These are phyloP conservation scores for Cyanoramphus novaezelandiae DNA, from an alignment of 2,113 vertebrate species.

Conservation along the genomic window DNA sequence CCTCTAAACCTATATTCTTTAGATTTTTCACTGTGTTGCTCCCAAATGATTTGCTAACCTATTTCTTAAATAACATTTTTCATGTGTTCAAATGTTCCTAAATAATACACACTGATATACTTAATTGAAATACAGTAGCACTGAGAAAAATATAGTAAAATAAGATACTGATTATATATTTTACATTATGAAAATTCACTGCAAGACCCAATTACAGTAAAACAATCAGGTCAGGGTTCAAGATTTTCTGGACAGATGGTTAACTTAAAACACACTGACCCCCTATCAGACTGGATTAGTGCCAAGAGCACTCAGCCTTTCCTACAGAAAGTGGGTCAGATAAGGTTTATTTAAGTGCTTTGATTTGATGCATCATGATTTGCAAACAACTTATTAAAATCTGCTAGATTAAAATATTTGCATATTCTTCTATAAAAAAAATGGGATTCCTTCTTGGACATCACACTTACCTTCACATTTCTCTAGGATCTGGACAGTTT, in stretches of 20 bases:
- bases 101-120: neutral
- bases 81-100: neutral
- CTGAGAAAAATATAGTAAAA: neutral
- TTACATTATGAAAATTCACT: constrained; percentile 2
- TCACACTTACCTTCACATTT: constrained; percentile 90
- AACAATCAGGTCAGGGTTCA: constrained; percentile 60
- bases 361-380: constrained; percentile 51
- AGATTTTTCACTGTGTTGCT: neutral
- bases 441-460: neutral
- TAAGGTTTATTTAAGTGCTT: constrained; percentile 59
- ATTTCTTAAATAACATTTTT: neutral
- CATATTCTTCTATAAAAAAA: neutral
- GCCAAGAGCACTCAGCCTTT: constrained; percentile 57
- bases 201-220: neutral
- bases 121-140: neutral
- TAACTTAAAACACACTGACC: constrained; percentile 71
- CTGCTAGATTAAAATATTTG: neutral
- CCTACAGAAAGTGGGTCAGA: constrained; percentile 48
- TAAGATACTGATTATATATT: neutral
- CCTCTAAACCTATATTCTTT: neutral
- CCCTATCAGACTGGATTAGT: constrained; percentile 66
- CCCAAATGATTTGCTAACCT: neutral
- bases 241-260: constrained; percentile 73
- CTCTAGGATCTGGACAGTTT: constrained; percentile 97
- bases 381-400: constrained; percentile 52